These are phyloP conservation scores for Drosophila watanabei DNA, from an alignment of 1,140 invertebrate genomes.

Conservation along the genomic window DNA sequence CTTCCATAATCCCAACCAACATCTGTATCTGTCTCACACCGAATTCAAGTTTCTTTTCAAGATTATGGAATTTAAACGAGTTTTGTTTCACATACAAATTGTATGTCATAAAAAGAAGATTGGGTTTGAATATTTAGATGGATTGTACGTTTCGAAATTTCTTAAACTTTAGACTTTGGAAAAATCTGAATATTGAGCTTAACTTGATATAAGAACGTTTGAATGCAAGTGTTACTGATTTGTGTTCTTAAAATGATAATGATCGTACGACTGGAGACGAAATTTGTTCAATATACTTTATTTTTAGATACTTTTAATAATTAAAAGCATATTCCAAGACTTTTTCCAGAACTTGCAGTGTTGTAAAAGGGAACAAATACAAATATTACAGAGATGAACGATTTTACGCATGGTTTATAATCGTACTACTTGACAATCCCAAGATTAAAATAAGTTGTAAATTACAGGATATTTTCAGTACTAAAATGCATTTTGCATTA, in stretches of 20 bases:
- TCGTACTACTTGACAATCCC: neutral
- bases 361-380: neutral
- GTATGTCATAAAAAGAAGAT: slow-evolving; percentile 27
- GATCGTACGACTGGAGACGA: neutral
- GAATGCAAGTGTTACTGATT: neutral
- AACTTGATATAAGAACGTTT: neutral
- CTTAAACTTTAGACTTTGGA: neutral
- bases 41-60: slow-evolving; percentile 39
- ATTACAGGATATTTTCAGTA: neutral
- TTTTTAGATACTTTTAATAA: no score
- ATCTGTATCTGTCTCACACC: slow-evolving; percentile 41
- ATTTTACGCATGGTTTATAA: neutral
- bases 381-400: neutral
- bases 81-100: slow-evolving; percentile 39
- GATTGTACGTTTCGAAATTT: neutral
- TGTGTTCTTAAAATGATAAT: neutral
- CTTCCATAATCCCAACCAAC: slow-evolving; percentile 32
- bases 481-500: neutral
- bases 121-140: slow-evolving; percentile 4
- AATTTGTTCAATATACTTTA: neutral
- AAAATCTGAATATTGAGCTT: neutral
- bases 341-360: no score
- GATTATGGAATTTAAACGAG: slow-evolving; percentile 47
- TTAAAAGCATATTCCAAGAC: neutral
- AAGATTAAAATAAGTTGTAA: neutral